Conservation (phyloP, 30 jellyfish, hydroid and myxozoan species). For the Cassiopea andromeda region DNA sequence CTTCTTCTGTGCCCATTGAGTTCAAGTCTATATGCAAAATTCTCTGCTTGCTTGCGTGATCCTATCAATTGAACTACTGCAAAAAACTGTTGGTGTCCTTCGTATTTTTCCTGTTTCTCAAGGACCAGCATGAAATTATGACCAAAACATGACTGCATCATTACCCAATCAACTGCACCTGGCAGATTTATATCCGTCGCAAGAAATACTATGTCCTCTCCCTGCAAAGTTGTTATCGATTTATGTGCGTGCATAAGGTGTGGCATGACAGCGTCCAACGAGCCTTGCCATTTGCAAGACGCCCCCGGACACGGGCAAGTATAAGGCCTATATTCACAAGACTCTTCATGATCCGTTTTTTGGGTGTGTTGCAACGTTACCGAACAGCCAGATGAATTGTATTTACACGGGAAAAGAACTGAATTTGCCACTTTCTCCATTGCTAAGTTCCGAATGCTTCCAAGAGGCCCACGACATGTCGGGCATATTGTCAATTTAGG, state of each 20-base stretch:
- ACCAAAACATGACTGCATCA: slow-evolving; percentile 99
- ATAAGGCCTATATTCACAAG: slow-evolving; percentile 97
- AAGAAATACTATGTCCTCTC: slow-evolving; percentile 96
- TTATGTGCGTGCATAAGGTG: slow-evolving; percentile 96
- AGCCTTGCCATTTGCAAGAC: slow-evolving; percentile 98
- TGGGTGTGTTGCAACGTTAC: slow-evolving; percentile 90
- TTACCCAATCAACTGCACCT: slow-evolving; percentile 99
- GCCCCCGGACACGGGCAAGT: slow-evolving; percentile 99
- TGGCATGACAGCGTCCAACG: slow-evolving; percentile 97
- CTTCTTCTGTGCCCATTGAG: slow-evolving; percentile 98
- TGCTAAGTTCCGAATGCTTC: slow-evolving; percentile 97
- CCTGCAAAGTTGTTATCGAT: slow-evolving; percentile 96
- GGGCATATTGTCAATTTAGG: slow-evolving; percentile 97
- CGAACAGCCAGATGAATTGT: slow-evolving; percentile 88
- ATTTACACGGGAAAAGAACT: slow-evolving; percentile 93
- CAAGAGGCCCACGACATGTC: slow-evolving; percentile 99
- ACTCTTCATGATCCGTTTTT: slow-evolving; percentile 93
- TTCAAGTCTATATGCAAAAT: slow-evolving; percentile 95
- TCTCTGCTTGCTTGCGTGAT: slow-evolving; percentile 96
- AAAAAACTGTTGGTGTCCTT: slow-evolving; percentile 98
- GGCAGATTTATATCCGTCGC: slow-evolving; percentile 98
- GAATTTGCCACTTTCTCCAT: slow-evolving; percentile 98
- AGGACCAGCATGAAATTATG: slow-evolving; percentile 96
- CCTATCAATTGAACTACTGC: slow-evolving; percentile 98
- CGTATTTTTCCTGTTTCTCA: slow-evolving; percentile 95